Evolutionary conservation across 2,888 invertebrate species (phyloP).

Genomic region (Apamea anceps): DNA sequence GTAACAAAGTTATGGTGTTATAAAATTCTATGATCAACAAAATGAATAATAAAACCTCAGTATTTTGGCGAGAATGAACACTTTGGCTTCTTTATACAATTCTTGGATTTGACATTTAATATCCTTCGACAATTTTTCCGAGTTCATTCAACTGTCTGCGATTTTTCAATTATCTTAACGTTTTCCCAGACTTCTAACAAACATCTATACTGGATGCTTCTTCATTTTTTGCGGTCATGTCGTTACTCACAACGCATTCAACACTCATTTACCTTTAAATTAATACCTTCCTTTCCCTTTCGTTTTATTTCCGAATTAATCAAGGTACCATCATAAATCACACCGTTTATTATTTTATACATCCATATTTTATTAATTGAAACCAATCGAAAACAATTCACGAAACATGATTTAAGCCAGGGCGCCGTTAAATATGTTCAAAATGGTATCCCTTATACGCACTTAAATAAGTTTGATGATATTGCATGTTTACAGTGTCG

Average conservation of each 20-base stretch:
- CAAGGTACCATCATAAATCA: slow-evolving; percentile 59
- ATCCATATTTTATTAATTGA: slow-evolving; percentile 56
- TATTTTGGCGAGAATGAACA: slow-evolving; percentile 44
- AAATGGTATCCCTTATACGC: slow-evolving; percentile 69
- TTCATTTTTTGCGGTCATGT: slow-evolving; percentile 5
- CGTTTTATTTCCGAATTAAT: slow-evolving; percentile 44
- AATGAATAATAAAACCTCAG: slow-evolving; percentile 49
- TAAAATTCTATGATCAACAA: slow-evolving; percentile 55
- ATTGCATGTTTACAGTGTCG: slow-evolving; percentile 85
- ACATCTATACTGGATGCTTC: neutral
- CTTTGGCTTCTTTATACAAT: slow-evolving; percentile 31
- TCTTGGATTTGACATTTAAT: slow-evolving; percentile 47
- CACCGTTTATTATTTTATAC: slow-evolving; percentile 55
- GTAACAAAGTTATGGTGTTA: slow-evolving; percentile 46
- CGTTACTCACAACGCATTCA: slow-evolving; percentile 24
- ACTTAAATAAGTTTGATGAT: slow-evolving; percentile 81
- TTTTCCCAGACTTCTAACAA: slow-evolving; percentile 14
- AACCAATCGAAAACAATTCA: slow-evolving; percentile 64
- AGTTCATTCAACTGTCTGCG: slow-evolving; percentile 55
- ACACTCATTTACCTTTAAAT: slow-evolving; percentile 19
- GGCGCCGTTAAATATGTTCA: slow-evolving; percentile 64
- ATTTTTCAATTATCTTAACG: slow-evolving; percentile 38
- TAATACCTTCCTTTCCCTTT: slow-evolving; percentile 16
- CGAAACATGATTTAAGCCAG: slow-evolving; percentile 59
- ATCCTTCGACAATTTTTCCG: slow-evolving; percentile 37